phyloP scores from a whole-genome alignment of 2,113 vertebrate genomes.

The Hydrolagus affinis region DNA sequence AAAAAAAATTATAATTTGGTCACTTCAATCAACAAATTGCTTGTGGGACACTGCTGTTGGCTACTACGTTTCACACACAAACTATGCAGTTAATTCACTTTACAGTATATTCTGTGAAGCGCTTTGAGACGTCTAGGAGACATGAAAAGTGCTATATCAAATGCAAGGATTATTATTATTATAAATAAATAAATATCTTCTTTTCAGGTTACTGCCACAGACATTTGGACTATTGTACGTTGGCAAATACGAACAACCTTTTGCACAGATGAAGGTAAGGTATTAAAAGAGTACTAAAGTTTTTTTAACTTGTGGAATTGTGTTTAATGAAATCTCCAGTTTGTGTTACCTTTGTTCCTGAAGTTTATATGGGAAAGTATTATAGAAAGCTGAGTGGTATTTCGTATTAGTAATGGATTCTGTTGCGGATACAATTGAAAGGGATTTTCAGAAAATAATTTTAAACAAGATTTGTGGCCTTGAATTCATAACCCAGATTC shows the following conservation, averaged over 20 bases:
- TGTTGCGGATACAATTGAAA: not conserved
- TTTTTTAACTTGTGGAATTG: not conserved
- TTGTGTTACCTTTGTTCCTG: not conserved
- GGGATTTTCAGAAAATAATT: not conserved
- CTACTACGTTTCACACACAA: too few species aligned
- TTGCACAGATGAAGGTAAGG: slow-evolving; percentile 94
- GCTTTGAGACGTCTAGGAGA: too few species aligned
- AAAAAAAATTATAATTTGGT: too few species aligned
- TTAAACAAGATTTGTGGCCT: not conserved
- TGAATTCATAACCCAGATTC: not conserved
- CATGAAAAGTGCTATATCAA: too few species aligned
- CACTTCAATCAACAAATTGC: too few species aligned
- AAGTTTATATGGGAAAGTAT: not conserved
- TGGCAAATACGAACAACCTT: slow-evolving; percentile 86
- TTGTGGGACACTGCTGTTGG: too few species aligned
- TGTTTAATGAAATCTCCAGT: not conserved
- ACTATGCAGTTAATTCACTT: too few species aligned
- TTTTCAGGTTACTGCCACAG: slow-evolving; percentile 78
- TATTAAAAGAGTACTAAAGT: slow-evolving; percentile 15
- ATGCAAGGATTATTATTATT: too few species aligned
- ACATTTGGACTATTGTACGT: slow-evolving; percentile 90
- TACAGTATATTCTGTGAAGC: too few species aligned
- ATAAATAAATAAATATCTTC: slow-evolving; percentile 37
- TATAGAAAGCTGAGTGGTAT: not conserved
- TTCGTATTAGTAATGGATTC: slow-evolving; percentile 21